Conservation (phyloP, 1,140 invertebrate species). For the Drosophila pectinifera region DNA sequence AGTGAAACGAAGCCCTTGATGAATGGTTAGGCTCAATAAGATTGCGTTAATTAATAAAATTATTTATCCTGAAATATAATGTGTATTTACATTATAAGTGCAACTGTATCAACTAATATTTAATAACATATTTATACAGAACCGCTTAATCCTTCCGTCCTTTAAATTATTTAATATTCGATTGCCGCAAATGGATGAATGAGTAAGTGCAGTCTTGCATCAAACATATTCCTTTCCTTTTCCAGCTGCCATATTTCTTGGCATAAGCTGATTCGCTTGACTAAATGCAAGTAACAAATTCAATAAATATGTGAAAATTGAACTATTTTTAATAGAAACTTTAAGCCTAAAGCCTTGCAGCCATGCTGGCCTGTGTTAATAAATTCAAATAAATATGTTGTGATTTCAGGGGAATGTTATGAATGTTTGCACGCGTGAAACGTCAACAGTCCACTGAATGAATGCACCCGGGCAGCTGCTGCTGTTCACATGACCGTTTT, state of each 20-base stretch:
- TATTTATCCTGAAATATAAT: not conserved
- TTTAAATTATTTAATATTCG: conserved; percentile 1
- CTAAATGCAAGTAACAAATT: conserved; percentile 8
- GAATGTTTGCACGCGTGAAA: conserved; percentile 33
- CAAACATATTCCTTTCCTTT: not conserved
- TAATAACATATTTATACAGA: not conserved
- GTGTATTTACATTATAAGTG: too few species aligned
- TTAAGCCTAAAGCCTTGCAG: conserved; percentile 2
- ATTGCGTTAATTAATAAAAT: conserved; percentile 13
- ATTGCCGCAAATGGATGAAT: conserved; percentile 8
- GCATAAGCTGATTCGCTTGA: conserved; percentile 12
- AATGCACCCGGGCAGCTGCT: conserved; percentile 39
- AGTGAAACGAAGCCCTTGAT: not conserved
- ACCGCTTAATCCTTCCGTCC: not conserved
- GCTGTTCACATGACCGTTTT: conserved; percentile 29
- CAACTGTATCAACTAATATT: not conserved
- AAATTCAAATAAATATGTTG: conserved; percentile 39
- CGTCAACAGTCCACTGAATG: conserved; percentile 38
- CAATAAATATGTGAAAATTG: conserved; percentile 3
- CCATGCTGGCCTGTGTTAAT: conserved; percentile 6
- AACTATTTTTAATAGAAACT: conserved; percentile 4
- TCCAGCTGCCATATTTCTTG: not conserved
- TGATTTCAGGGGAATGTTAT: conserved; percentile 29
- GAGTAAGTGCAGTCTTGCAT: conserved; percentile 21
- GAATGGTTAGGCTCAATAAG: not conserved